Percentiles rank a stretch among this genome's conserved stretches.
Evolutionary conservation across 2,797 vertebrate species (phyloP).

Genomic region (Tragelaphus eurycerus): DNA sequence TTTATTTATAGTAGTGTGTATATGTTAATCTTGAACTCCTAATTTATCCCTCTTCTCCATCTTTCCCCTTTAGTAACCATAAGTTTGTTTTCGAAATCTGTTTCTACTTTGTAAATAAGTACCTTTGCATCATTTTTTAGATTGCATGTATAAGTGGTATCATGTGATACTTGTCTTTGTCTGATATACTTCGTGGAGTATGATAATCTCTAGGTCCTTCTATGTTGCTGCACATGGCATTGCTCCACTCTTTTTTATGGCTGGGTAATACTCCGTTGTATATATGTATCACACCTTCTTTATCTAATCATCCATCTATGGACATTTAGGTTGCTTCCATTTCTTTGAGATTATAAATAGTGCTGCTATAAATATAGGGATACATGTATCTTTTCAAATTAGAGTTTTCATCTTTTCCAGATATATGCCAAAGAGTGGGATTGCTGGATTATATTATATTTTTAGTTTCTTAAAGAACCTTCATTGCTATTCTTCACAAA

Average conservation of each 20-base stretch:
- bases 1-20: background rate
- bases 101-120: background rate
- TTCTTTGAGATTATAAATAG: background rate
- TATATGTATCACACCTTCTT: background rate
- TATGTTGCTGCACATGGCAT: background rate
- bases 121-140: background rate
- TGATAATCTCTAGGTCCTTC: background rate
- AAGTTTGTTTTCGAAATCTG: background rate
- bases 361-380: background rate
- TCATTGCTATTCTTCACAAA: background rate
- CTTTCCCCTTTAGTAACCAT: background rate
- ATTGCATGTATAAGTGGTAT: background rate
- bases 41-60: background rate
- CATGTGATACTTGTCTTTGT: background rate
- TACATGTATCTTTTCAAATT: background rate
- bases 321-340: background rate
- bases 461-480: background rate
- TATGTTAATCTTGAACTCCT: background rate
- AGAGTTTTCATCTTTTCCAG: background rate
- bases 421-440: background rate
- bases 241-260: background rate
- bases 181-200: background rate
- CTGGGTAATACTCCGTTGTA: background rate
- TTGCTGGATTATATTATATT: background rate
- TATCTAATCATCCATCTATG: background rate